Base-by-base conservation (phyloP, 2,797 vertebrate genomes). In the Gallirallus australis region DNA sequence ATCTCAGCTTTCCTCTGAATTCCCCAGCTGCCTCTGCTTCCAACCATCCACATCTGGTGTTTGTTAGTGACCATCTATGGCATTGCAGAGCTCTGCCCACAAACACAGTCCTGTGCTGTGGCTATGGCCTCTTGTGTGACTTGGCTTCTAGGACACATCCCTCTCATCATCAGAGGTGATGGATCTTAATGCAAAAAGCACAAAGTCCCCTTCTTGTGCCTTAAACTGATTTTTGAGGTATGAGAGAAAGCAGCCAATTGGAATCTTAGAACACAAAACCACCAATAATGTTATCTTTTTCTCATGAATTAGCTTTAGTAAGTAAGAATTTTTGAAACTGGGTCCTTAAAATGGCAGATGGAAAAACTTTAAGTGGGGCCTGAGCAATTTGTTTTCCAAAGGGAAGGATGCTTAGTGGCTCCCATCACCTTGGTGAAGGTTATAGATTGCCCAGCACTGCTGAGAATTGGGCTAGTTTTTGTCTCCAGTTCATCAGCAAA, bases 51-150 rank as follows among this genome's bases (percentile, higher is more conserved):
- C 94, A 94, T 94, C 95, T 97, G 95, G 91, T 64, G 52, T 48
- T 89, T 82, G 89, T 92, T 96, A 94, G 84, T 79, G 94, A 60
- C 89, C 70, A 37, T 54, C 82, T 69, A 17, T 89, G 83, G 73
- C 73, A 79, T 86, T 52, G 2, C 73, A 59, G 59, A n/a, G 75
- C 80, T 37, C 35, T 1, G 68, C 63, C 85, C 79, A 61, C 72
- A 53, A 63, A 82, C 1, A 1, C 69, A 28, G 52, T 45, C 76
- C 54, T 45, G 16, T 64, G 66, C 84, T 76, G 2, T 47, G 78
- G 28, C 53, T 66, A 31, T 30, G 72, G 60, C 76, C 82, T 48
- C 12, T 60, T 39, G 20, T 65, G 47, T 56, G 68, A 59, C 45
- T 82, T 70, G 79, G n/a, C 39, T 76, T 60, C 56, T 52, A 59